Evolutionary conservation across 2,797 vertebrate genomes (phyloP).

Genomic region (Gallinago nigripennis): DNA sequence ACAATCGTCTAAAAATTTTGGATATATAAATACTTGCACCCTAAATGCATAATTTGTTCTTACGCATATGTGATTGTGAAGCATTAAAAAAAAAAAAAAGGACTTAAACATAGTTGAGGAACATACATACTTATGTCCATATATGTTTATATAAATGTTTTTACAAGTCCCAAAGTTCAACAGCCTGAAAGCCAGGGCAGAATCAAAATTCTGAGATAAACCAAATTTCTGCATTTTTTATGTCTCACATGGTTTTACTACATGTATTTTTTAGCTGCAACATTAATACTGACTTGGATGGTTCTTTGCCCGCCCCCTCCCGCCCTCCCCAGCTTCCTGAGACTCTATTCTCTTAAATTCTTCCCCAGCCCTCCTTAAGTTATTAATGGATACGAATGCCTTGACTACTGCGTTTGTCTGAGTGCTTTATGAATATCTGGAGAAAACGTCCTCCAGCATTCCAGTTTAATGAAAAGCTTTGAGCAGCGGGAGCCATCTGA

Average conservation of each 20-base stretch:
- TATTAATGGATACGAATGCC: background rate
- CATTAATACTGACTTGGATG: background rate
- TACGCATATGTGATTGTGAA: background rate
- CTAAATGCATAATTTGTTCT: background rate
- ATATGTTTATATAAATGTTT: background rate
- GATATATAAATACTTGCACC: background rate
- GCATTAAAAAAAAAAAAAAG: background rate
- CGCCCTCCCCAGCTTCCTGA: background rate
- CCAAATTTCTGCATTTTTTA: background rate
- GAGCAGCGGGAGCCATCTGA: slow-evolving; percentile 29
- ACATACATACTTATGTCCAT: rapidly evolving
- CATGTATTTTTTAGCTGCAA: background rate
- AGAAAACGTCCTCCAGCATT: background rate
- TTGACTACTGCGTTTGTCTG: background rate
- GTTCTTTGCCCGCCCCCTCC: background rate
- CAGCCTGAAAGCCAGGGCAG: background rate
- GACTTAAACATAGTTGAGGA: background rate
- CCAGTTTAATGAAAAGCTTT: background rate
- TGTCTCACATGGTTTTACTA: background rate
- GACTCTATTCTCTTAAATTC: background rate
- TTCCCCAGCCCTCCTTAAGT: background rate
- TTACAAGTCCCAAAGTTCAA: background rate
- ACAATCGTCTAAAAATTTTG: background rate
- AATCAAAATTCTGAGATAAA: background rate
- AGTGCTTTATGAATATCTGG: too few species aligned